Base-by-base conservation (phyloP, 2,888 invertebrate species). In the Hirtodrosophila trivittata region DNA sequence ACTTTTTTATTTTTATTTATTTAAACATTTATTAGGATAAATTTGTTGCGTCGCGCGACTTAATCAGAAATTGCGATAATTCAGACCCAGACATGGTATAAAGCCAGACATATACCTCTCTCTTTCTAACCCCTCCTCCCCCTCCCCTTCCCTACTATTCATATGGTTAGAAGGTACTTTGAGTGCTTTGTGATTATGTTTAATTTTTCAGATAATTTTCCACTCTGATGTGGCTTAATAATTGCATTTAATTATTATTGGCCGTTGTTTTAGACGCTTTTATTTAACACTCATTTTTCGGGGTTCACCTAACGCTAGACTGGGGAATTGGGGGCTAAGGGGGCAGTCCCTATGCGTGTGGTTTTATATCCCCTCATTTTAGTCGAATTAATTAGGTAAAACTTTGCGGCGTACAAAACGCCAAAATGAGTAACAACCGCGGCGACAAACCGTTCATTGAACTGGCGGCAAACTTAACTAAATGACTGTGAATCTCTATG, bases 331-430 rank as follows among this genome's bases (percentile, higher is more conserved):
- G 13, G 43, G 18, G 30, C n/a, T n/a, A n/a, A n/a, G n/a, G n/a
- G n/a, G n/a, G n/a, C n/a, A n/a, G n/a, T 18, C 33, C 10, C 7
- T 38, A 8, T 63, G 26, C 12, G 12, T 49, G 14, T 58, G 51
- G 35, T 66, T 77, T 62, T 43, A 50, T 73, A 69, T 9, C 70
- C 47, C 49, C 8, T 9, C n/a, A 51, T 63, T 41, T 77, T 83
- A 66, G 74, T 69, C 68, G 74, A 73, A 66, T 86, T 86, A 80
- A 80, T 86, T 80, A 80, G 81, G 60, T 58, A 85, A 86, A 83
- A 71, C 62, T 67, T 70, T 70, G 85, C 45, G 70, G 60, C 75
- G 12, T 16, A 70, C 37, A 71, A 70, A 71, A 74, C 18, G 33
- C 59, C 63, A 62, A 86, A 86, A 83, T 83, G 84, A 76, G 57